Evolutionary conservation across 2,888 invertebrate species (phyloP).

Genomic region (Argyresthia goedartella): DNA sequence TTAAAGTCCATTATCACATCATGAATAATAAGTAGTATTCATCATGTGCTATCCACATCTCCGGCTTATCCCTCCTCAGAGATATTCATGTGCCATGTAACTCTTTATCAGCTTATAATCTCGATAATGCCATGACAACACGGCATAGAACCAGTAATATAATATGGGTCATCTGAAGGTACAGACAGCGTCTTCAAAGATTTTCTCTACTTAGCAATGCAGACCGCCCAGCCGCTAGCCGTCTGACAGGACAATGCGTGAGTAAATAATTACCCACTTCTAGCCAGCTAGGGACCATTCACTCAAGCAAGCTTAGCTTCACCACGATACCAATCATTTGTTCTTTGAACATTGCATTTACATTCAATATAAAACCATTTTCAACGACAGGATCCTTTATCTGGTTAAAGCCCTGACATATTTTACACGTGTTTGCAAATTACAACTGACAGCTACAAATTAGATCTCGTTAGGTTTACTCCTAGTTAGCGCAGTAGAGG

Average conservation of each 20-base stretch:
- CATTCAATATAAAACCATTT: slow-evolving; percentile 52
- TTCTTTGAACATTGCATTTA: slow-evolving; percentile 36
- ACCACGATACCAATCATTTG: slow-evolving; percentile 22
- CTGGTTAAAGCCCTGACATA: slow-evolving; percentile 39
- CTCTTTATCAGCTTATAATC: not conserved
- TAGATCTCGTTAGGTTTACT: slow-evolving; percentile 27
- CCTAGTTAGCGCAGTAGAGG: slow-evolving; percentile 3
- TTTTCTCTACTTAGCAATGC: slow-evolving; percentile 8
- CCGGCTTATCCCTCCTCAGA: too few relatives aligned
- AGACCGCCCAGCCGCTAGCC: slow-evolving; percentile 19
- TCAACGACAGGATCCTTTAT: slow-evolving; percentile 47
- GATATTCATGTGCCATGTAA: too few relatives aligned
- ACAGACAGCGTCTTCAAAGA: not conserved
- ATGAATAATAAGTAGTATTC: not conserved
- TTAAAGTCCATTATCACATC: too few relatives aligned
- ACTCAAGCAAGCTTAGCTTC: slow-evolving; percentile 26
- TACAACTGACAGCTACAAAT: slow-evolving; percentile 52
- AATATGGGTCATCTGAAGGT: not conserved
- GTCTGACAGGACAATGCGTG: slow-evolving; percentile 45
- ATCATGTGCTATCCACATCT: not conserved
- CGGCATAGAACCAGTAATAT: not conserved
- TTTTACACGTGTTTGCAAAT: slow-evolving; percentile 60
- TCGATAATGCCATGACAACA: not conserved
- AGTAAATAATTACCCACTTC: slow-evolving; percentile 35
- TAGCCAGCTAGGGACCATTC: slow-evolving; percentile 28